These are phyloP conservation scores for Dunckerocampus dactyliophorus DNA, from an alignment of 2,113 vertebrate genomes.

Conservation along the genomic window DNA sequence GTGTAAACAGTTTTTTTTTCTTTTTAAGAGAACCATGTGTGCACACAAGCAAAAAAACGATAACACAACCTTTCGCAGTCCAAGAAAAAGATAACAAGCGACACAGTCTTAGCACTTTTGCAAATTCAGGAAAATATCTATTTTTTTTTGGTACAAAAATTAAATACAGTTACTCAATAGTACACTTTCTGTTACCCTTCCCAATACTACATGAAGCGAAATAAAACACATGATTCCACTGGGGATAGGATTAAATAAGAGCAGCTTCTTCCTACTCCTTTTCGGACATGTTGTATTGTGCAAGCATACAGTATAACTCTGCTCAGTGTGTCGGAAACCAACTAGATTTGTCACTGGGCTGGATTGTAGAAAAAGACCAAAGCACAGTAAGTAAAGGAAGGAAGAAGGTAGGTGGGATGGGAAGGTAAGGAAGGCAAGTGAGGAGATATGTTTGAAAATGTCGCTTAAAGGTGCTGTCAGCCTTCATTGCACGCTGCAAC, in stretches of 20 bases:
- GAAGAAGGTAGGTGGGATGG: slow-evolving; percentile 23
- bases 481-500: too few relatives aligned
- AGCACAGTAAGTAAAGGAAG: slow-evolving; percentile 76
- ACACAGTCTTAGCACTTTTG: slow-evolving; percentile 71
- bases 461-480: not conserved
- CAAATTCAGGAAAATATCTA: slow-evolving; percentile 93
- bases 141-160: slow-evolving; percentile 96
- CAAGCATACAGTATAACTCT: too few relatives aligned
- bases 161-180: slow-evolving; percentile 88
- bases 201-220: slow-evolving; percentile 60
- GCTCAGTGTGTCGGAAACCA: too few relatives aligned
- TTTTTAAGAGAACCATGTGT: slow-evolving; percentile 88
- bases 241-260: too few relatives aligned
- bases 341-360: slow-evolving; percentile 68
- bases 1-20: slow-evolving; percentile 65
- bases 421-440: slow-evolving; percentile 67
- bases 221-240: slow-evolving; percentile 48
- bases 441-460: slow-evolving; percentile 45
- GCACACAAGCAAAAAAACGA: slow-evolving; percentile 71
- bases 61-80: slow-evolving; percentile 62
- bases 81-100: slow-evolving; percentile 85
- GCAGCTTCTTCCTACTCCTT: too few relatives aligned
- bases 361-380: slow-evolving; percentile 75
- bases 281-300: too few relatives aligned
- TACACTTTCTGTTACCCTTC: slow-evolving; percentile 67